Evolutionary conservation across 2,888 invertebrate genomes (phyloP), one percentile per base, ranked within the genome.

Genomic region (Clepsis dumicolana): DNA sequence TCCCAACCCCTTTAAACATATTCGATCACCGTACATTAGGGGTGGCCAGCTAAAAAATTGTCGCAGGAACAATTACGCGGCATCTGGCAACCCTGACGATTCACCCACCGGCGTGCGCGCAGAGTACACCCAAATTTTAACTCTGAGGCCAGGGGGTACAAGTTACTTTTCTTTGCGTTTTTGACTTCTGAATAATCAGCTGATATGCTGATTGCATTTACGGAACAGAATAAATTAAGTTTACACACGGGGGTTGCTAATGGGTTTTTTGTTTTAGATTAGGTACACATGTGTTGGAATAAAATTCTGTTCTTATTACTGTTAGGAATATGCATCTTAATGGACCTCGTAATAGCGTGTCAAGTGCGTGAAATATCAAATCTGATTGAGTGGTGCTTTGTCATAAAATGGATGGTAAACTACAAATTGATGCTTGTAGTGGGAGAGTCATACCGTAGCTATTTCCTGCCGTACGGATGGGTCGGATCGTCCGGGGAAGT

Each of bases 161-260:
- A 48, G 16, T 38, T 4, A 3, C 18, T 27, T 48, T 41, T 2
- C 29, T 3, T 41, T 29, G 44, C 8, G 18, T 0, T 18, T 4
- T n/a, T n/a, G 27, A 44, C 60, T 53, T 53, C 21, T 52, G 38
- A 54, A 57, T 67, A 56, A 57, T 56, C 62, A 63, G 83, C 89
- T 91, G 92, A 87, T 92, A 92, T 92, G 90, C 86, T 92, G 91
- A 92, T 93, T 91, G 91, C 88, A 92, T 92, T 89, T 86, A 76
- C 83, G 75, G 79, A 75, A 78, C 72, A 54, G 78, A 79, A 80
- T 77, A 76, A 72, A 75, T 78, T 79, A 82, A 74, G 38, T 79
- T 73, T 65, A 70, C 70, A 65, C 64, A 70, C 72, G 73, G 70
- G 69, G 75, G 73, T 71, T 65, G 38, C 54, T 63, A 65, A 64